Evolutionary conservation across 2,888 invertebrate species (phyloP).

Genomic region (Orthonychiurus folsomi): DNA sequence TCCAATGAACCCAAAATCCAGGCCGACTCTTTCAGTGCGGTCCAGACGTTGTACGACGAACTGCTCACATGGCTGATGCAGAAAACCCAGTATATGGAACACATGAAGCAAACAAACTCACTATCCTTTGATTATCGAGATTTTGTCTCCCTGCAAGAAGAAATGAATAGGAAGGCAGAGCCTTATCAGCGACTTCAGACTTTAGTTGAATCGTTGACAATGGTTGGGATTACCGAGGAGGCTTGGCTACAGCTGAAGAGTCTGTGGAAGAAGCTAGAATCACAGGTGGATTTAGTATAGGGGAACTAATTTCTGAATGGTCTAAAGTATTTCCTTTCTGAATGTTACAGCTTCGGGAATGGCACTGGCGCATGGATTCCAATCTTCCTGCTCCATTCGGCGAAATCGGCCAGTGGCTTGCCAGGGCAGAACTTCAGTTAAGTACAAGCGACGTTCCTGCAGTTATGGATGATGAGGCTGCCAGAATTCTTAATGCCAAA

Average conservation of each 20-base stretch:
- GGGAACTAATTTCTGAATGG: not conserved
- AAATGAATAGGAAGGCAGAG: constrained; percentile 62
- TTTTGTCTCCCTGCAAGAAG: constrained; percentile 66
- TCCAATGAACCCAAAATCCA: constrained; percentile 39
- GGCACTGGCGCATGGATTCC: constrained; percentile 83
- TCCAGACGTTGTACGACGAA: constrained; percentile 71
- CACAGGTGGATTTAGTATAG: constrained; percentile 44
- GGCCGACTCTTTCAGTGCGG: constrained; percentile 52
- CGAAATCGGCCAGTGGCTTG: constrained; percentile 79
- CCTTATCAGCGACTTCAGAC: constrained; percentile 68
- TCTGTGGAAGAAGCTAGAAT: constrained; percentile 71
- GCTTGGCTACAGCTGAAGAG: constrained; percentile 75
- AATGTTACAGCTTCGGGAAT: constrained; percentile 58
- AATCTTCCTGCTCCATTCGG: constrained; percentile 77
- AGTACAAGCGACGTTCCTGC: constrained; percentile 73
- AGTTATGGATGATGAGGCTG: constrained; percentile 79
- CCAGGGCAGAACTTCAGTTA: constrained; percentile 72
- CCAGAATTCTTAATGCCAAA: constrained; percentile 75
- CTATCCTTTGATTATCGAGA: constrained; percentile 72
- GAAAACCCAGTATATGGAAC: constrained; percentile 65
- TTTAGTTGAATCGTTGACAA: constrained; percentile 68
- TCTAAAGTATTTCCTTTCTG: not conserved
- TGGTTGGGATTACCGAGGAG: constrained; percentile 70
- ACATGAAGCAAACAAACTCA: constrained; percentile 63
- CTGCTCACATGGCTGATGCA: constrained; percentile 73